Evolutionary conservation across 2,888 invertebrate genomes (phyloP).

Genomic region (Odontocerum albicorne): DNA sequence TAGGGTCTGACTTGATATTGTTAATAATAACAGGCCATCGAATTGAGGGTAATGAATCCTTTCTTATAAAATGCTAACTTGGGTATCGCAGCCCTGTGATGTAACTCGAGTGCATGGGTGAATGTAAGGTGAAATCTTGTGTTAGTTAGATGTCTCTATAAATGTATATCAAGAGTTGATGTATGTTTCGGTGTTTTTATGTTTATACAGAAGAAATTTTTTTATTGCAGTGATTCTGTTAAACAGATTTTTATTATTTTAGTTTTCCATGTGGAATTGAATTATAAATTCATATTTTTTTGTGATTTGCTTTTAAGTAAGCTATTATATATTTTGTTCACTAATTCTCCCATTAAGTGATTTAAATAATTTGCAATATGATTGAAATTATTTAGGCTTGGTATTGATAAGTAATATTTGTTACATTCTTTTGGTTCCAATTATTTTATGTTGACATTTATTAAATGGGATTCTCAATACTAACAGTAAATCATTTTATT

Average conservation of each 20-base stretch:
- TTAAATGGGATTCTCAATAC: conserved; percentile 30
- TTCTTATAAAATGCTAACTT: conserved; percentile 6
- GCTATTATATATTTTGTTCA: conserved; percentile 28
- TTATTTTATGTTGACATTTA: conserved; percentile 27
- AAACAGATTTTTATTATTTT: conserved; percentile 46
- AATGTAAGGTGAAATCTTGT: conserved; percentile 23
- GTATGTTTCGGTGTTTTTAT: conserved; percentile 21
- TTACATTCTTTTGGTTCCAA: conserved; percentile 33
- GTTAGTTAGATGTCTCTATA: conserved; percentile 26
- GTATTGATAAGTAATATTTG: conserved; percentile 31
- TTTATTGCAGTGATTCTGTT: conserved; percentile 33
- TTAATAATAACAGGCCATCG: conserved; percentile 18
- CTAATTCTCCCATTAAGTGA: conserved; percentile 33
- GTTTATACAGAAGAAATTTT: conserved; percentile 24
- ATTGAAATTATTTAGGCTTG: conserved; percentile 36
- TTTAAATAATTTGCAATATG: conserved; percentile 35
- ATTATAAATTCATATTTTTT: conserved; percentile 37
- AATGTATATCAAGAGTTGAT: conserved; percentile 4
- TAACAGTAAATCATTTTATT: conserved; percentile 25
- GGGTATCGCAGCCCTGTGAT: conserved; percentile 11
- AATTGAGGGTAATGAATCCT: conserved; percentile 15
- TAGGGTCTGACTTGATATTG: conserved; percentile 22
- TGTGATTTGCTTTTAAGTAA: conserved; percentile 50
- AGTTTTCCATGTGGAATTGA: conserved; percentile 42
- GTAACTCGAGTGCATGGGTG: conserved; percentile 21